Percentiles rank a stretch among this genome's conserved stretches.
These are phyloP conservation scores for Antechinus flavipes DNA, from an alignment of 2,113 vertebrate species.

Conservation along the genomic window DNA sequence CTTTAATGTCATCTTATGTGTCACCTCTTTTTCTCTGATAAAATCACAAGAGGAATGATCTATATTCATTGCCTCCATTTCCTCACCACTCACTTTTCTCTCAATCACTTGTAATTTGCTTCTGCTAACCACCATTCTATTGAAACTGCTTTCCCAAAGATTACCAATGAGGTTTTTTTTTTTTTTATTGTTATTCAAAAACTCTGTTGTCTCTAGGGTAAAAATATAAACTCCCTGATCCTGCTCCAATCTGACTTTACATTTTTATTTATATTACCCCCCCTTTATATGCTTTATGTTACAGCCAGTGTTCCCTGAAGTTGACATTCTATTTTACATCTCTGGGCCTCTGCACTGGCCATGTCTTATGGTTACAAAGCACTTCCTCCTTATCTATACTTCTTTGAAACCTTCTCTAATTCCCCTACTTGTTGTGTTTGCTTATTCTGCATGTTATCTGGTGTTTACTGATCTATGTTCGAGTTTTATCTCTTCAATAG, in stretches of 20 bases:
- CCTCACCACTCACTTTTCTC: not conserved
- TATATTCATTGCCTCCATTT: not conserved
- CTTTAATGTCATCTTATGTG: not conserved
- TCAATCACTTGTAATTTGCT: not conserved
- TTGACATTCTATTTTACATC: not conserved
- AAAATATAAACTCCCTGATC: not conserved
- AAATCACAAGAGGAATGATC: not conserved
- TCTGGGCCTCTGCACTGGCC: not conserved
- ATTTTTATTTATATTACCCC: not conserved
- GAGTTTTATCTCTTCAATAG: not conserved
- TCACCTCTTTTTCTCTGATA: not conserved
- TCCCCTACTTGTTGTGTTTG: not conserved
- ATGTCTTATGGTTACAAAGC: not conserved
- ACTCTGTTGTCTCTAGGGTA: not conserved
- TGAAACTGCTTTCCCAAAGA: not conserved
- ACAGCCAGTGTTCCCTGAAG: not conserved
- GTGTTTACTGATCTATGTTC: not conserved
- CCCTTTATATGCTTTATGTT: not conserved
- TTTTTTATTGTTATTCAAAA: not conserved
- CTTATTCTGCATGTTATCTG: not conserved
- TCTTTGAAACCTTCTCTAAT: not conserved
- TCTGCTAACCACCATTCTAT: not conserved
- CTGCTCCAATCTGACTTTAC: not conserved
- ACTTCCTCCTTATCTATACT: not conserved
- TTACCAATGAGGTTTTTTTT: not conserved